Evolutionary conservation across 2,113 vertebrate species (phyloP).

Genomic region (Prunella himalayana): DNA sequence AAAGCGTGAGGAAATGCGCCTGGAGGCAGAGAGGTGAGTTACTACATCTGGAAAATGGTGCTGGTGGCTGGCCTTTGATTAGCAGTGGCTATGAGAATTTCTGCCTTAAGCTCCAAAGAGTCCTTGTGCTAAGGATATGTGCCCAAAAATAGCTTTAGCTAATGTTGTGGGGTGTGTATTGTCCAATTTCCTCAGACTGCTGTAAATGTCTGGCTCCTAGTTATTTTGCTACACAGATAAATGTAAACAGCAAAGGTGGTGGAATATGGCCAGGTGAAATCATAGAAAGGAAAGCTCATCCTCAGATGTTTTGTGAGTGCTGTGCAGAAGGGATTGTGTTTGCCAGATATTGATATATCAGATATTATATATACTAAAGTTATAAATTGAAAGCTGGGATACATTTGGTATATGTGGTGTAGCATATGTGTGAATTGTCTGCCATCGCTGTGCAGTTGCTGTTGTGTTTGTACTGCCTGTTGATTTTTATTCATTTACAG

Average conservation of each 20-base stretch:
- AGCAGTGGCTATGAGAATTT: background rate
- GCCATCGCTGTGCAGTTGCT: background rate
- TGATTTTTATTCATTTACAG: background rate
- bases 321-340: background rate
- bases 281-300: background rate
- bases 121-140: accelerated
- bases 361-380: too few relatives aligned
- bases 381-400: background rate
- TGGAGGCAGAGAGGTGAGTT: constrained; percentile 92
- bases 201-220: background rate
- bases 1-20: constrained; percentile 97
- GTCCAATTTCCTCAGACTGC: background rate
- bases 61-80: background rate
- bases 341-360: background rate
- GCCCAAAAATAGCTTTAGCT: background rate
- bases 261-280: background rate
- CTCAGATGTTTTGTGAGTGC: background rate
- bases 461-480: background rate
- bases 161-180: background rate
- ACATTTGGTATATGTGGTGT: background rate
- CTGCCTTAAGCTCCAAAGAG: background rate
- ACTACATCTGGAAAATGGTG: background rate
- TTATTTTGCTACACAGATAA: background rate
- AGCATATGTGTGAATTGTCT: background rate
- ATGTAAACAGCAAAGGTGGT: background rate